Evolutionary conservation across 2,888 invertebrate genomes (phyloP).

Genomic region (Netelia inedita): DNA sequence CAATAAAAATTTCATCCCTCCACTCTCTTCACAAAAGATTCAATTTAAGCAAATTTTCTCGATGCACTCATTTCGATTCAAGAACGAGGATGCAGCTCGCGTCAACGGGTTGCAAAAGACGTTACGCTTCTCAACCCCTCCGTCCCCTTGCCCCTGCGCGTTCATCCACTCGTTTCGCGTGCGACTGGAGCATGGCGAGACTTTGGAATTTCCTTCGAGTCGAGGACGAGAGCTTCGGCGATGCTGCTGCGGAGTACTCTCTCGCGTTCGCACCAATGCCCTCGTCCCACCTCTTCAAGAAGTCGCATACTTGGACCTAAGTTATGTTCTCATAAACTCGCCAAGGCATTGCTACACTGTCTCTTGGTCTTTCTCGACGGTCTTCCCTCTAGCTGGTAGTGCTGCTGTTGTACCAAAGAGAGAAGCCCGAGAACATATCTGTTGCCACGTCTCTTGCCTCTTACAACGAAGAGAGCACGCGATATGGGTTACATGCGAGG

Average conservation of each 20-base stretch:
- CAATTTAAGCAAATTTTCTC: conserved; percentile 58
- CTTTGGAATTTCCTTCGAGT: conserved; percentile 66
- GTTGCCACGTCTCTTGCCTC: conserved; percentile 65
- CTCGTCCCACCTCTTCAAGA: conserved; percentile 39
- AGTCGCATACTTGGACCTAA: conserved; percentile 80
- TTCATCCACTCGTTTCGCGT: conserved; percentile 8
- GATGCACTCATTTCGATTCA: conserved; percentile 34
- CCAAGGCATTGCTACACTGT: conserved; percentile 75
- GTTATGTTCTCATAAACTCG: conserved; percentile 81
- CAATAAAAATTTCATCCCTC: neutral
- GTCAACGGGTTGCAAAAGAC: conserved; percentile 16
- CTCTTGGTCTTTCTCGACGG: conserved; percentile 56
- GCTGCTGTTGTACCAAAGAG: conserved; percentile 2
- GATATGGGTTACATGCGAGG: conserved; percentile 66
- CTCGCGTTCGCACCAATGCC: conserved; percentile 13
- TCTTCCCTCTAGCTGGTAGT: conserved; percentile 27
- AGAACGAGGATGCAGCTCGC: neutral
- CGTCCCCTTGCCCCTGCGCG: conserved; percentile 15
- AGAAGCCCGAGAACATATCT: conserved; percentile 69
- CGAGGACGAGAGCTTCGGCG: conserved; percentile 46
- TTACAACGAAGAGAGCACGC: conserved; percentile 63
- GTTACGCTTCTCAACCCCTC: conserved; percentile 44
- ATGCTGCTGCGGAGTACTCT: neutral
- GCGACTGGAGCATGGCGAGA: conserved; percentile 37
- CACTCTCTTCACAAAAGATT: conserved; percentile 13